A percentile compares a stretch with the other conserved stretches of the same genome.
phyloP scores from a whole-genome alignment of 2,888 invertebrate species.

The Pandemis heparana region DNA sequence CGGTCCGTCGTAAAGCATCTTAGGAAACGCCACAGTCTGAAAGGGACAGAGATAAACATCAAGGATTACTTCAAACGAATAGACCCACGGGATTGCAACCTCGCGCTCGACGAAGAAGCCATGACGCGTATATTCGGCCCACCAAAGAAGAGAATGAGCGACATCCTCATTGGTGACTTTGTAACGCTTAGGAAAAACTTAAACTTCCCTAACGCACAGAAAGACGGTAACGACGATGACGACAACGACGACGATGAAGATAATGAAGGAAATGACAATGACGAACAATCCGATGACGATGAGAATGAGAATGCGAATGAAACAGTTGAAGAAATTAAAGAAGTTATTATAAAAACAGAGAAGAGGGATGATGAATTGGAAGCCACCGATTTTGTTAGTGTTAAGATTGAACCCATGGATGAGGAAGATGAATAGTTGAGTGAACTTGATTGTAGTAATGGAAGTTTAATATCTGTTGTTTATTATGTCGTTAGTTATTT shows the following conservation, averaged over 20 bases:
- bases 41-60: slow-evolving; percentile 57
- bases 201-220: slow-evolving; percentile 26
- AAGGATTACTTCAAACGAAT: slow-evolving; percentile 67
- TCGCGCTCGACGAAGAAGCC: slow-evolving; percentile 70
- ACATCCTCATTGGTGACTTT: slow-evolving; percentile 62
- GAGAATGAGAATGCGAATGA: slow-evolving; percentile 10
- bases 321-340: slow-evolving; percentile 9
- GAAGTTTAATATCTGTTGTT: not conserved
- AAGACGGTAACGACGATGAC: slow-evolving; percentile 7
- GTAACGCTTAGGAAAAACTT: slow-evolving; percentile 57
- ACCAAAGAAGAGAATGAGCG: slow-evolving; percentile 56
- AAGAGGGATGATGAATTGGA: slow-evolving; percentile 58
- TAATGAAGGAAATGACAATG: slow-evolving; percentile 46
- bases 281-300: slow-evolving; percentile 38
- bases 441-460: not conserved
- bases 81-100: slow-evolving; percentile 74
- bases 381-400: slow-evolving; percentile 78
- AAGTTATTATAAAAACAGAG: slow-evolving; percentile 33
- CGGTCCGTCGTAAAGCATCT: slow-evolving; percentile 79
- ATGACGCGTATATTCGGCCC: slow-evolving; percentile 76
- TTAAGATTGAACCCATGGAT: slow-evolving; percentile 76
- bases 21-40: slow-evolving; percentile 73
- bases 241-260: slow-evolving; percentile 46
- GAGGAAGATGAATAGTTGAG: slow-evolving; percentile 46
- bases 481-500: not conserved